Evolutionary conservation across 2,113 vertebrate species (phyloP), one percentile per base, ranked within the genome.

Genomic region (Bubo blakistoni): DNA sequence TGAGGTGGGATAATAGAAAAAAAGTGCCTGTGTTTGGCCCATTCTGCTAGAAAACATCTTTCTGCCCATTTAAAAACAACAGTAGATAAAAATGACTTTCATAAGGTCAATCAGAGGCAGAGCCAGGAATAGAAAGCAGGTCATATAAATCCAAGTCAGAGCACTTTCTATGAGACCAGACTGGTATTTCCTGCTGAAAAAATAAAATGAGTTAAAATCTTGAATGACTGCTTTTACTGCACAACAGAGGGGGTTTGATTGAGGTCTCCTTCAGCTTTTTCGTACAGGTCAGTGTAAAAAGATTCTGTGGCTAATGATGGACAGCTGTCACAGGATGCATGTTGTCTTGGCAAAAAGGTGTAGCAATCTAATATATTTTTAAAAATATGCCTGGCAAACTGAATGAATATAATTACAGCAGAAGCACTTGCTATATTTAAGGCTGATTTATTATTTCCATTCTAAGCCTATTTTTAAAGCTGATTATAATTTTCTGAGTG

Each of bases 101-200:
- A 38, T 92, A 90, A 89, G 81, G 96, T 96, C 92, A 95, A 47
- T 78, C 66, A 73, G 86, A 95, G 80, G 42, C 67, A 94, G 76
- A 92, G 70, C 52, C 92, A 96, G 58, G 81, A 96, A 95, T 92
- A 97, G 81, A 95, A 97, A 92, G 78, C 93, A 94, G 92, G 91
- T 96, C 87, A 94, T 49, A 95, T 62, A 91, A 96, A 95, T 92
- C 78, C 94, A 95, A 91, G 83, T 89, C 73, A 94, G 81, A 91
- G 83, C 78, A 82, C 77, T 95, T 85, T 93, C 89, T 94, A 58
- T 72, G 84, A 94, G 77, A 84, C 73, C 86, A 92, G 73, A 79
- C 36, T 85, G 74, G 83, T 87, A 93, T 80, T 96, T 95, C 83
- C 94, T 91, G 81, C 40, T 85, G 47, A 34, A 94, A 88, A 85